Evolutionary conservation across 2,888 invertebrate genomes (phyloP).

Genomic region (Erpobdella octoculata): DNA sequence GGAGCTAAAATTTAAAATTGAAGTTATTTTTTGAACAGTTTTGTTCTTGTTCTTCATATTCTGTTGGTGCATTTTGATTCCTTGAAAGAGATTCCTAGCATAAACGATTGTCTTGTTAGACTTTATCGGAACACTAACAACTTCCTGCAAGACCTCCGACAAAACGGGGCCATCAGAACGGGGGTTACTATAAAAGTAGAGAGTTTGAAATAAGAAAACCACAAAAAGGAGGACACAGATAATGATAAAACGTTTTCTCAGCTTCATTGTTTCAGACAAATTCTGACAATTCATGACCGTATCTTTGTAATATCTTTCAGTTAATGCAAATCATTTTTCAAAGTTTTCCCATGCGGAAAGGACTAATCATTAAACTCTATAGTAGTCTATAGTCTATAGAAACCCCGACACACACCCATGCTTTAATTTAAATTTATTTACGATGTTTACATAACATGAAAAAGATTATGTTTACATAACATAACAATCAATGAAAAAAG

Average conservation of each 20-base stretch:
- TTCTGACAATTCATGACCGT: not conserved
- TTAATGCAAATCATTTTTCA: no score
- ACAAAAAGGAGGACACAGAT: not conserved
- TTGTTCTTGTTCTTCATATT: not conserved
- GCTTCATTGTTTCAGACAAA: not conserved
- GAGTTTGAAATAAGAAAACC: not conserved
- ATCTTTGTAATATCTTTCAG: no score
- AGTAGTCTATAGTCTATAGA: no score
- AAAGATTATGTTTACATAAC: no score
- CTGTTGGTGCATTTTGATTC: not conserved
- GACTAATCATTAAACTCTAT: no score
- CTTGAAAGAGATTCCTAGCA: conserved; percentile 7
- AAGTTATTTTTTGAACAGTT: not conserved
- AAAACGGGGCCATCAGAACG: not conserved
- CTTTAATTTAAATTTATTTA: no score
- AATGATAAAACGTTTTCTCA: conserved; percentile 11
- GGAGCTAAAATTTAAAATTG: not conserved
- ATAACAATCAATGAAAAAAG: no score
- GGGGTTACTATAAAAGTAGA: conserved; percentile 7
- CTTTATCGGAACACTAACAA: not conserved
- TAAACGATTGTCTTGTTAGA: not conserved
- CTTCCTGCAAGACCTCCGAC: not conserved
- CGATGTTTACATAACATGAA: no score
- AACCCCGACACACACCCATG: no score
- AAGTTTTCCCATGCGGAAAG: no score